Percentiles rank a stretch among this genome's conserved stretches.
phyloP scores from a whole-genome alignment of 2,113 vertebrate species.

The Ailuropoda melanoleuca region DNA sequence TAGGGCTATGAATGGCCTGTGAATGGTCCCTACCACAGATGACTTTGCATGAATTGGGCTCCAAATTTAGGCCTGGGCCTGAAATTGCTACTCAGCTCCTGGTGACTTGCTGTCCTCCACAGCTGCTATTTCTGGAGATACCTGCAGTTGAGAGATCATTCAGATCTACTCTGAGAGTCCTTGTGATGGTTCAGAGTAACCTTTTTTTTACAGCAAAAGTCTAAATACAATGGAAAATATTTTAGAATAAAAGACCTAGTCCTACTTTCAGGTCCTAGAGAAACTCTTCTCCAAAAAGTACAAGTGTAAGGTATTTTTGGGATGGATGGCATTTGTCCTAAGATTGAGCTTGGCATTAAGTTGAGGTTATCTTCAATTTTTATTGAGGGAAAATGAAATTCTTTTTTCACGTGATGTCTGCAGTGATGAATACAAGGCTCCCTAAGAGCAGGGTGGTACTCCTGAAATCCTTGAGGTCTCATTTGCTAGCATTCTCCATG shows the following conservation, averaged over 20 bases:
- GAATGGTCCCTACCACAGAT: background rate
- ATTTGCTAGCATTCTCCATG: background rate
- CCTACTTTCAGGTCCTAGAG: background rate
- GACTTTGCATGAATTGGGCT: background rate
- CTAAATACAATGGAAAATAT: background rate
- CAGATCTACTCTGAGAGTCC: background rate
- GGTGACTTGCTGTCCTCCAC: background rate
- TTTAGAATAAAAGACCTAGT: background rate
- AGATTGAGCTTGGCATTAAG: background rate
- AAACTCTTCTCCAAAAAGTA: background rate
- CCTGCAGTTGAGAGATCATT: background rate
- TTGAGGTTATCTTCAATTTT: background rate
- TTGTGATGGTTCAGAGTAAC: background rate
- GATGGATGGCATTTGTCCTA: background rate
- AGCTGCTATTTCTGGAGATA: background rate
- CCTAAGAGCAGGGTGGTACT: background rate
- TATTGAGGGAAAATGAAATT: background rate
- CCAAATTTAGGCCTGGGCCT: background rate
- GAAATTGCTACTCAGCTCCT: background rate
- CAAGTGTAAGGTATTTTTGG: background rate
- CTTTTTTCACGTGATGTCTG: background rate
- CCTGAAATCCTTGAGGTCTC: background rate
- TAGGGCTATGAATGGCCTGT: background rate
- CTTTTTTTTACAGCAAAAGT: background rate
- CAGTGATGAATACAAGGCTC: background rate